Evolutionary conservation across 2,113 vertebrate genomes (phyloP).

Genomic region (Ranitomeya variabilis): DNA sequence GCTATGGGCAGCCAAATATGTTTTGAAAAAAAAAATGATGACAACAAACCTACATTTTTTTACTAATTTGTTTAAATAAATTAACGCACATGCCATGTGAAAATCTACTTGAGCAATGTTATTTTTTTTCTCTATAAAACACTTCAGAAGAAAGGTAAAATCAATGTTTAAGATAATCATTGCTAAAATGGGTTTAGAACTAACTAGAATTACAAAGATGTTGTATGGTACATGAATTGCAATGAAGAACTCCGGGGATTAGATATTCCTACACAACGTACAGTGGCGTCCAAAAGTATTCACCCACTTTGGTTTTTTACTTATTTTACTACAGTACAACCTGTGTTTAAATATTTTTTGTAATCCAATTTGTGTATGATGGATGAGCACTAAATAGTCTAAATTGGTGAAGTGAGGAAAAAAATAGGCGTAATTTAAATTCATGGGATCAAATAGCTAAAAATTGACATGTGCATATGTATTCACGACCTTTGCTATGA

Average conservation of each 20-base stretch:
- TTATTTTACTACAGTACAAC: too few relatives aligned
- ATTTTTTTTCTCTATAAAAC: conserved; percentile 25
- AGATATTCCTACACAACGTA: conserved; percentile 7
- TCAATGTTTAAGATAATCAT: conserved; percentile 37
- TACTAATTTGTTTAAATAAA: neutral
- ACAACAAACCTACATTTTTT: neutral
- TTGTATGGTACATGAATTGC: conserved; percentile 19
- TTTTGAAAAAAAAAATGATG: neutral
- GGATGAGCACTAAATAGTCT: too few relatives aligned
- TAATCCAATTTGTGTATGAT: too few relatives aligned
- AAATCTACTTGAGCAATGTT: neutral
- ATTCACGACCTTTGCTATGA: too few relatives aligned
- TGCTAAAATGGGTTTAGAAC: conserved; percentile 28
- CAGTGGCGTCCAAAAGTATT: too few relatives aligned
- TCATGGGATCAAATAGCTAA: too few relatives aligned
- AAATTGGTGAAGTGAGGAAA: too few relatives aligned
- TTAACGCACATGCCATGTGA: neutral
- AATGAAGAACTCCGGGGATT: conserved; percentile 9
- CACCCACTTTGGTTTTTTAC: too few relatives aligned
- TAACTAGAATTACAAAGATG: conserved; percentile 39
- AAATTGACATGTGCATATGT: too few relatives aligned
- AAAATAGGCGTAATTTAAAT: too few relatives aligned
- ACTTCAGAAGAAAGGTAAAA: conserved; percentile 23
- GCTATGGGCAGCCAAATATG: neutral
- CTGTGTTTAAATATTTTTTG: too few relatives aligned